These are phyloP conservation scores for Muscicapa adusta DNA, from an alignment of 2,113 vertebrate genomes.

Conservation along the genomic window DNA sequence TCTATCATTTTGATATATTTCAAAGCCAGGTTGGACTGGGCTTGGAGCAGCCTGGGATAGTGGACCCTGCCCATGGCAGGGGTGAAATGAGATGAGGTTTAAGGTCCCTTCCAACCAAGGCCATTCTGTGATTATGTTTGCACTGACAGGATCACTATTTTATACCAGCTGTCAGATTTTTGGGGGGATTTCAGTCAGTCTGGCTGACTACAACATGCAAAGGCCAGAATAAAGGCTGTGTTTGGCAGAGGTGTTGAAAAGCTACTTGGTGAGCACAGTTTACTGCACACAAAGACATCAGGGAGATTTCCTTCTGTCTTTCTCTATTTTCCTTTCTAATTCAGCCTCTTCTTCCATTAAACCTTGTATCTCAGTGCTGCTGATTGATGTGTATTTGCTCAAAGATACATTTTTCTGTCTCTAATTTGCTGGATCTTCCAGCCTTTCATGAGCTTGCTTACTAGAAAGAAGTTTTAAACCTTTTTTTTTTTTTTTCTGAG, in stretches of 20 bases:
- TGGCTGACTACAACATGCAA: neutral
- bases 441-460: neutral
- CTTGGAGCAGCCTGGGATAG: neutral
- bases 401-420: neutral
- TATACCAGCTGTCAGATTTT: neutral
- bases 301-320: neutral
- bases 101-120: neutral
- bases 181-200: neutral
- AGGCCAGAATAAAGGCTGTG: neutral
- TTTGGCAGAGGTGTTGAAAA: neutral
- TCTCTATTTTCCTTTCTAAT: neutral
- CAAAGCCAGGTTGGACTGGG: neutral
- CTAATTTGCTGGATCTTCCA: neutral
- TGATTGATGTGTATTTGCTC: neutral
- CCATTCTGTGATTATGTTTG: neutral
- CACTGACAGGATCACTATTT: neutral
- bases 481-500: neutral
- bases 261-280: neutral
- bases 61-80: neutral
- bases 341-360: neutral
- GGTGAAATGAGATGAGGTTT: neutral
- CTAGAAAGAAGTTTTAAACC: neutral
- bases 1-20: neutral
- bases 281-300: neutral
- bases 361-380: neutral